phyloP scores from a whole-genome alignment of 2,888 invertebrate genomes.

The Drosophila mimica region DNA sequence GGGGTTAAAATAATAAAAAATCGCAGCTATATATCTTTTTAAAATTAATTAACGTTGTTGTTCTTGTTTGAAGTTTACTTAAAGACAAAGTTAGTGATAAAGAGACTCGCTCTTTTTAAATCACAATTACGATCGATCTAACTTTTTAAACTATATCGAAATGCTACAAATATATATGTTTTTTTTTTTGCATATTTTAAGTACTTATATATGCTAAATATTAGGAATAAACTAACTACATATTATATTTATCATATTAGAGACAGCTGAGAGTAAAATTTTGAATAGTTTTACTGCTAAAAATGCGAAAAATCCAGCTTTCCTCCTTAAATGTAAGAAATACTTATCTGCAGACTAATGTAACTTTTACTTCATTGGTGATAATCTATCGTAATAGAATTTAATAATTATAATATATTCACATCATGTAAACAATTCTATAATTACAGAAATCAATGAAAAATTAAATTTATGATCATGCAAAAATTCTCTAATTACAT shows the following conservation, averaged over 20 bases:
- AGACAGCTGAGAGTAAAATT: too few species aligned
- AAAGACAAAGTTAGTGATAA: neutral
- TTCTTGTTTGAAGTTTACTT: neutral
- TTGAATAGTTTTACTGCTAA: too few species aligned
- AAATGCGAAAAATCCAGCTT: too few species aligned
- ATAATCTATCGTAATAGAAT: too few species aligned
- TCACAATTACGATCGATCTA: neutral
- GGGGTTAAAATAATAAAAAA: neutral
- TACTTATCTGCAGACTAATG: too few species aligned
- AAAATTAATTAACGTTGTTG: neutral
- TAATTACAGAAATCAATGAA: too few species aligned
- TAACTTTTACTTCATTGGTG: too few species aligned
- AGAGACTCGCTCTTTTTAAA: neutral
- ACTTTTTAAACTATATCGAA: neutral
- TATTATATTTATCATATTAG: neutral
- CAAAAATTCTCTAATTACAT: too few species aligned
- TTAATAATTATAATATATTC: too few species aligned
- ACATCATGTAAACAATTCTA: too few species aligned
- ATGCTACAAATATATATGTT: neutral
- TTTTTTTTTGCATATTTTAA: neutral
- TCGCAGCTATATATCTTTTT: neutral
- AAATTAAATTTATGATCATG: too few species aligned
- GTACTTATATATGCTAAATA: neutral
- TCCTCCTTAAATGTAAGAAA: too few species aligned
- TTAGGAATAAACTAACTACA: neutral